phyloP scores from a whole-genome alignment of 2,797 vertebrate species.

The Macropodus opercularis region DNA sequence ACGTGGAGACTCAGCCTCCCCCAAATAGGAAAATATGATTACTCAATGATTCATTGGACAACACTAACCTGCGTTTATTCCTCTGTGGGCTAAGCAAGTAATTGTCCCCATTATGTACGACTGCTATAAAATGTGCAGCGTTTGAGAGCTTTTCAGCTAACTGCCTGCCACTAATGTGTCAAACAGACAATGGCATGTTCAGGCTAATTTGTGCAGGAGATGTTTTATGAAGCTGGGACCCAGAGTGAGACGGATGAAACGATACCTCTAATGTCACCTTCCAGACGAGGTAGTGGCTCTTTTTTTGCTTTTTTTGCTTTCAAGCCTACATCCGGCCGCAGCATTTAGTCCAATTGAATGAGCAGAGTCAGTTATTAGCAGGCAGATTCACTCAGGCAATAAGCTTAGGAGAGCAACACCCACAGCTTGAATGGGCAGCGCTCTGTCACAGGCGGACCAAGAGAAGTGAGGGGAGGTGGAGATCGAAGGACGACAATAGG shows the following conservation, averaged over 20 bases:
- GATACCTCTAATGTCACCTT: slow-evolving; percentile 45
- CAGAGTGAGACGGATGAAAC: slow-evolving; percentile 50
- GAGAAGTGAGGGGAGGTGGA: slow-evolving; percentile 44
- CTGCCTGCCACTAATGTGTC: slow-evolving; percentile 61
- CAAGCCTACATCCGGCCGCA: slow-evolving; percentile 24
- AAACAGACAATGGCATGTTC: slow-evolving; percentile 59
- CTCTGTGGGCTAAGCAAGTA: slow-evolving; percentile 48
- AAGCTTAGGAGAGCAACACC: slow-evolving; percentile 39
- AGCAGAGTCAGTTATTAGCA: slow-evolving; percentile 33
- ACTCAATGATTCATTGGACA: slow-evolving; percentile 31
- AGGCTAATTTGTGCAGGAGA: slow-evolving; percentile 55
- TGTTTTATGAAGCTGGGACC: slow-evolving; percentile 48
- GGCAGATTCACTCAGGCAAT: slow-evolving; percentile 26
- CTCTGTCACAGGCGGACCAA: slow-evolving; percentile 40
- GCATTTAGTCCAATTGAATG: slow-evolving; percentile 31
- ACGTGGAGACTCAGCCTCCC: slow-evolving; percentile 16
- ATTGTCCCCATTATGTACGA: slow-evolving; percentile 50
- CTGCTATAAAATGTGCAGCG: slow-evolving; percentile 39
- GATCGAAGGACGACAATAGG: slow-evolving; percentile 29
- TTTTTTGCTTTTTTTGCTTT: slow-evolving; percentile 36
- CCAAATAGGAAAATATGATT: slow-evolving; percentile 47
- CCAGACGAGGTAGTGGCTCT: slow-evolving; percentile 44
- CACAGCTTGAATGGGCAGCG: slow-evolving; percentile 31
- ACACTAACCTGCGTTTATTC: slow-evolving; percentile 42
- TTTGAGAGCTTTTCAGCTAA: slow-evolving; percentile 52